A percentile compares a stretch with the other conserved stretches of the same genome.
Conservation (phyloP, 2,888 invertebrate genomes). For the Allolobophora icterica region DNA sequence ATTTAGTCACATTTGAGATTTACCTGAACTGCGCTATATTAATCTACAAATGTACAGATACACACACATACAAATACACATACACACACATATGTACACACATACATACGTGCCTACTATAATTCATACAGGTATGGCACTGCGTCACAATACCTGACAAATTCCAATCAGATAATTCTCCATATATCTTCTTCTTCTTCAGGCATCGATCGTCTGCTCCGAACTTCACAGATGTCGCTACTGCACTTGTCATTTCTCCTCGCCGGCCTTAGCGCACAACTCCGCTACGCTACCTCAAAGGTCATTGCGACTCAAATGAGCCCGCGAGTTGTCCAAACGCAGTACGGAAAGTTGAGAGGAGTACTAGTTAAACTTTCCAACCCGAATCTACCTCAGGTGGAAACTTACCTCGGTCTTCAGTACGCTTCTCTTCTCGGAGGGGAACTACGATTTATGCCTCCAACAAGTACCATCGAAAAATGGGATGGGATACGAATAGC, state of each 20-base stretch:
- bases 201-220: too few relatives aligned
- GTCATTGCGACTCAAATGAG: conserved; percentile 51
- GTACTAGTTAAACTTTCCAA: conserved; percentile 49
- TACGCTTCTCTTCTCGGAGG: conserved; percentile 91
- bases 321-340: conserved; percentile 76
- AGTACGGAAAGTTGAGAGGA: conserved; percentile 86
- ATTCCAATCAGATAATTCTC: too few relatives aligned
- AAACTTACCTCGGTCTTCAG: conserved; percentile 86
- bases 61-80: neutral
- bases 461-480: conserved; percentile 83
- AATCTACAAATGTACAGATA: too few relatives aligned
- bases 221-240: neutral
- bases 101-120: too few relatives aligned
- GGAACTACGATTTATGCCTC: conserved; percentile 90
- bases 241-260: neutral
- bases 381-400: conserved; percentile 72
- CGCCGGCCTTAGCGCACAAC: conserved; percentile 48
- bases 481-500: conserved; percentile 68
- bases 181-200: too few relatives aligned
- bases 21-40: too few relatives aligned
- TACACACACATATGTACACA: too few relatives aligned
- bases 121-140: too few relatives aligned
- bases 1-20: too few relatives aligned
- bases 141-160: too few relatives aligned
- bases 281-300: conserved; percentile 54